Percentiles rank a stretch among this genome's conserved stretches.
Evolutionary conservation across 1,140 invertebrate species (phyloP).

Genomic region (Caenorhabditis inopinata): DNA sequence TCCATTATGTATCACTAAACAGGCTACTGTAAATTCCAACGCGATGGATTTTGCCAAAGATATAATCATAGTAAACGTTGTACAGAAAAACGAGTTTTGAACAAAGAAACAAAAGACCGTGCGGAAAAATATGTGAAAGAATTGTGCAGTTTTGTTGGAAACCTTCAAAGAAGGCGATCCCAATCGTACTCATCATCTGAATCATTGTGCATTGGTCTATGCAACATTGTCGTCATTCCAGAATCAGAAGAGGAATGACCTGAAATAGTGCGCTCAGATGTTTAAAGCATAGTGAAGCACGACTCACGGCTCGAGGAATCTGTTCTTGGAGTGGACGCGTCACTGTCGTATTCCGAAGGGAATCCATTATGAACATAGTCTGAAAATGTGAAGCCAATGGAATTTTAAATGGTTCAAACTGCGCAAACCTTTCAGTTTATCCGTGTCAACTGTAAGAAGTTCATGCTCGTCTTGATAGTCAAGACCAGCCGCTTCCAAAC

Average conservation of each 20-base stretch:
- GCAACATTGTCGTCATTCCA: not conserved
- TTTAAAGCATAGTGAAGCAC: too few species aligned
- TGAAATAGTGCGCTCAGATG: too few species aligned
- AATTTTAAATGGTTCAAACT: not conserved
- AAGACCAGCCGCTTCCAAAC: slow-evolving; percentile 38
- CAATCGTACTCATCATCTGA: slow-evolving; percentile 5
- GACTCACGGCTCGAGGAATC: not conserved
- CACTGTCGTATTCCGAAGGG: not conserved
- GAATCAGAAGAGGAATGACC: slow-evolving; percentile 8
- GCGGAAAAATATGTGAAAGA: slow-evolving; percentile 16
- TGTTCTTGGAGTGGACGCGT: not conserved
- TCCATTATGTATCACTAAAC: not conserved
- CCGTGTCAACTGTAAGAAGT: not conserved
- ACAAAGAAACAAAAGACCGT: not conserved
- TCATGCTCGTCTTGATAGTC: slow-evolving; percentile 38
- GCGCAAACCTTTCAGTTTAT: not conserved
- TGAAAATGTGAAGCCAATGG: not conserved
- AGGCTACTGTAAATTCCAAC: too few species aligned
- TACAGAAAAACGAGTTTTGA: not conserved
- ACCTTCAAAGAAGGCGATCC: not conserved
- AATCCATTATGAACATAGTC: not conserved
- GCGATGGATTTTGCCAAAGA: too few species aligned
- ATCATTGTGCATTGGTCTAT: not conserved
- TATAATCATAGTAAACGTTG: too few species aligned
- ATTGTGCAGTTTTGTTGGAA: too few species aligned